Conservation (phyloP, 2,888 invertebrate genomes). For the Lasius fuliginosus region DNA sequence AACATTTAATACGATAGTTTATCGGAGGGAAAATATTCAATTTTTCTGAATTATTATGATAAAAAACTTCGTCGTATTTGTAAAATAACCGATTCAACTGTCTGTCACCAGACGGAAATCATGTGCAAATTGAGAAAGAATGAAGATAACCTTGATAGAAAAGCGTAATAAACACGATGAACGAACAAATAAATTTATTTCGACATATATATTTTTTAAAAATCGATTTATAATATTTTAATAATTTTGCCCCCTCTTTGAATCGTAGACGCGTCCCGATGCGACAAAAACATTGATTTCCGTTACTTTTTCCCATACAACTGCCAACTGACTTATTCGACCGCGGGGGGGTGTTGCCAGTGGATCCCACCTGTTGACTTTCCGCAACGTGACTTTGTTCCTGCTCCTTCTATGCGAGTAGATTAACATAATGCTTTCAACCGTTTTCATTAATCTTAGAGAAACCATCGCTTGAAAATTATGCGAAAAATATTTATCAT, state of each 20-base stretch:
- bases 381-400: conserved; percentile 80
- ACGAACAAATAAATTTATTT: conserved; percentile 10
- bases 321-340: conserved; percentile 84
- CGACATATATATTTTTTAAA: not conserved
- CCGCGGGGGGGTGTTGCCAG: conserved; percentile 82
- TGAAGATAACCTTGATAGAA: not conserved
- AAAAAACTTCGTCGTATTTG: not conserved
- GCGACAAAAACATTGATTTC: conserved; percentile 80
- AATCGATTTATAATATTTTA: not conserved
- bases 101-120: not conserved
- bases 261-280: conserved; percentile 56
- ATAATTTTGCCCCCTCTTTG: conserved; percentile 48
- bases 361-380: conserved; percentile 86
- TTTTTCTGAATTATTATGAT: not conserved
- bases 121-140: not conserved
- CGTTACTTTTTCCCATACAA: conserved; percentile 86
- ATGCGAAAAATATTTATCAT: not conserved
- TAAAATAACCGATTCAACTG: not conserved
- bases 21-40: not conserved
- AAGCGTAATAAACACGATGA: not conserved
- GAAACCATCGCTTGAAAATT: not conserved
- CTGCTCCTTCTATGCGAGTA: conserved; percentile 71
- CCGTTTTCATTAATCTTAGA: conserved; percentile 55
- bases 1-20: not conserved
- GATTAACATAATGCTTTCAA: conserved; percentile 66